Percentiles rank a stretch among this genome's conserved stretches.
These are phyloP conservation scores for Trypoxylus dichotomus DNA, from an alignment of 1,140 invertebrate species.

Conservation along the genomic window DNA sequence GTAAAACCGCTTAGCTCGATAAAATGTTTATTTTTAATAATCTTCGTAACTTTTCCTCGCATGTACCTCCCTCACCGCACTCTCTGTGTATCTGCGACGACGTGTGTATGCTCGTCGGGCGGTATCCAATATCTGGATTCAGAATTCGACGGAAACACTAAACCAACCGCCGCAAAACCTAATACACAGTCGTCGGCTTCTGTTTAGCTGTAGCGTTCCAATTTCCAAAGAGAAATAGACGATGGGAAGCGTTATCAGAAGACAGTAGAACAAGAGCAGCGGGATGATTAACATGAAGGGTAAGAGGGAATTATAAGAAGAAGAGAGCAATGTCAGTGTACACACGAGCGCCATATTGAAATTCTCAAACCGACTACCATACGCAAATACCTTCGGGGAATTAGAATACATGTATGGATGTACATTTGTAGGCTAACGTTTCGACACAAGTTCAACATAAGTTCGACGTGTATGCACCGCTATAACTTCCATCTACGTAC, in stretches of 20 bases:
- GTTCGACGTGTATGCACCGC: not conserved
- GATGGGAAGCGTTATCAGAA: not conserved
- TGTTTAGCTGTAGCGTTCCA: not conserved
- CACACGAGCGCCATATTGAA: not conserved
- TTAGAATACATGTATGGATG: slow-evolving; percentile 5
- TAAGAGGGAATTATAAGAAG: not conserved
- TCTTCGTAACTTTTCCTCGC: not conserved
- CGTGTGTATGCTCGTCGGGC: not conserved
- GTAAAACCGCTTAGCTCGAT: too few species aligned
- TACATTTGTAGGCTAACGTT: not conserved
- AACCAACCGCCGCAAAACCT: not conserved
- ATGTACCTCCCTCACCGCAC: too few species aligned
- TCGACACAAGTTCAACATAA: not conserved
- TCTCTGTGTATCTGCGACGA: not conserved
- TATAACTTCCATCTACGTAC: not conserved
- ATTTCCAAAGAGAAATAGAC: not conserved
- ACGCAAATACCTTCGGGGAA: slow-evolving; percentile 16
- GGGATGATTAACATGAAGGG: slow-evolving; percentile 4
- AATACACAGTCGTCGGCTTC: not conserved
- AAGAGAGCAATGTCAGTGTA: not conserved
- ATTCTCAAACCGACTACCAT: not conserved
- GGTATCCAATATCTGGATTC: too few species aligned
- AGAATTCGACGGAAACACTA: not conserved
- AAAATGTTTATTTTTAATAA: not conserved
- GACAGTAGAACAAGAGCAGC: slow-evolving; percentile 1